Base-by-base conservation (phyloP, 1,140 invertebrate species). In the Diorhabda sublineata region DNA sequence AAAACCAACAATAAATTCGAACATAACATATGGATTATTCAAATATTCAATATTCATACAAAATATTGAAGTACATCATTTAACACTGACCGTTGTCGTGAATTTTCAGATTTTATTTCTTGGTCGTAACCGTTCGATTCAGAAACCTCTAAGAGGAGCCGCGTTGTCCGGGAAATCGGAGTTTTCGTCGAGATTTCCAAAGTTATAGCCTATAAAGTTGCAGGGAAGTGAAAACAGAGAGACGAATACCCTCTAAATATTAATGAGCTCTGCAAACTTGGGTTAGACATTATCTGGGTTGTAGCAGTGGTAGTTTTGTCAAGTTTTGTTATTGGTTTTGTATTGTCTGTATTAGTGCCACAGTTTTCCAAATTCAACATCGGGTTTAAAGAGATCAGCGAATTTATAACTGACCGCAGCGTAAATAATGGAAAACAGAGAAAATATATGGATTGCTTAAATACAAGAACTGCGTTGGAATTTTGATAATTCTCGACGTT, bases 121-220 rank as follows among this genome's bases (percentile, higher is more conserved):
- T 2, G 6, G 47, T 52, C 47, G 47, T 52, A 52, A 52, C 47
- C 47, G 6, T 8, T 52, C 47, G 6, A 8, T 8, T 8, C 4
- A 4, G 6, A 2, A 52, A 52, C 47, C 47, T 2, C 2, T 6
- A 26, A 52, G 66, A 66, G 70, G 70, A 68, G 67, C 62, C 67
- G 44, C 70, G 69, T 71, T 71, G 70, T 71, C 70, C 67, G 60
- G 67, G 70, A 63, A 71, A 69, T 71, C 70, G 66, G 69, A 71
- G 67, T 71, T 71, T 71, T 57, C 69, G 67, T 68, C 67, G 70
- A 69, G 70, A 71, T 71, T 71, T 69, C 67, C 70, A 69, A 71
- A 71, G 67, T 71, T 71, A 71, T 71, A 62, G 67, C 66, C 70
- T 62, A 69, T 71, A 71, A 71, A 69, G 62, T 71, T 65, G 41